Conservation (phyloP, 1,140 invertebrate species). For the Neocloeon triangulifer region DNA sequence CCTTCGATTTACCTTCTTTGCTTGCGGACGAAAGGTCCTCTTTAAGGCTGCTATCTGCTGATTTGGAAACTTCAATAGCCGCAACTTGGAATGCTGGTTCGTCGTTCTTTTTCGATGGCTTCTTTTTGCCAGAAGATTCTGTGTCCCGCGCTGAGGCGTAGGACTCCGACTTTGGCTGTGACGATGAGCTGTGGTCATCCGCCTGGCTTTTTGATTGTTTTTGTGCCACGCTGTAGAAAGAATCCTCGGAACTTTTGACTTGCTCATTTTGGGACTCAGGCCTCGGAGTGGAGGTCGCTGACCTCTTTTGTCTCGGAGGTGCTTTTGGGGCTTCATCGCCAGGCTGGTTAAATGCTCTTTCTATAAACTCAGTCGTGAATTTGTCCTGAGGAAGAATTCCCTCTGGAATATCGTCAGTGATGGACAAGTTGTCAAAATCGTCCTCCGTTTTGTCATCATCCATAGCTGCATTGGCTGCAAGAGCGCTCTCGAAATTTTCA, state of each 20-base stretch:
- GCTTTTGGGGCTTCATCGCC: not conserved
- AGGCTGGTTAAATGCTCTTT: slow-evolving; percentile 12
- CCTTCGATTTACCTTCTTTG: too few species aligned
- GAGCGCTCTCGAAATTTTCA: slow-evolving; percentile 37
- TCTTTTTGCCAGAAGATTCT: too few species aligned
- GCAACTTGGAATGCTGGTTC: too few species aligned
- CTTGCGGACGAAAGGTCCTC: too few species aligned
- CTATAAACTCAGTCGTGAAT: slow-evolving; percentile 17
- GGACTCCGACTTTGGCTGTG: too few species aligned
- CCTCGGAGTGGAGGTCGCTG: too few species aligned
- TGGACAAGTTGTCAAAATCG: slow-evolving; percentile 61
- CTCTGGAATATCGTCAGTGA: slow-evolving; percentile 28
- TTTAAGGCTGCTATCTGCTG: too few species aligned
- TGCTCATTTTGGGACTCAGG: not conserved
- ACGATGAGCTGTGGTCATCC: too few species aligned
- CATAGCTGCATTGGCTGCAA: slow-evolving; percentile 39
- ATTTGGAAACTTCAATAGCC: too few species aligned
- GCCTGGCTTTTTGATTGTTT: too few species aligned
- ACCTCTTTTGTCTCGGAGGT: not conserved
- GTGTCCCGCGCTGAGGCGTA: too few species aligned
- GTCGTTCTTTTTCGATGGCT: too few species aligned
- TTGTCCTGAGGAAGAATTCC: slow-evolving; percentile 16
- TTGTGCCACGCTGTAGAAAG: not conserved
- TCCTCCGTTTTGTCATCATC: slow-evolving; percentile 64
- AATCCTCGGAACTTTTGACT: not conserved